These are phyloP conservation scores for Tanypteryx hageni DNA, from an alignment of 2,888 invertebrate genomes.

Conservation along the genomic window DNA sequence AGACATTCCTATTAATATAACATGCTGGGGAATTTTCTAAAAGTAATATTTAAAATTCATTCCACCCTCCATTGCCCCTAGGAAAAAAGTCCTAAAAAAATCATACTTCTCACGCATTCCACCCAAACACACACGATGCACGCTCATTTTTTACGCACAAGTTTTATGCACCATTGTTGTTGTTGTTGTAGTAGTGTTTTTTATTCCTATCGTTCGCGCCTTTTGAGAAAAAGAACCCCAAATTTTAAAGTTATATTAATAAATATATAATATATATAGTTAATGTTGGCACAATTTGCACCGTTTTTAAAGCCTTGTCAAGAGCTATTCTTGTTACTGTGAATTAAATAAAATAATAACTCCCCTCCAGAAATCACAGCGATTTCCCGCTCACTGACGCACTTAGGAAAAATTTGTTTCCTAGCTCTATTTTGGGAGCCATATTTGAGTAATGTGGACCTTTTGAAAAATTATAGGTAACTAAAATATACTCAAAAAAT, in stretches of 20 bases:
- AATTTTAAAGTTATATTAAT: constrained; percentile 29
- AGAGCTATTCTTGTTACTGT: constrained; percentile 59
- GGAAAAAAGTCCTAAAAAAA: not conserved
- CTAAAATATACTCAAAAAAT: not conserved
- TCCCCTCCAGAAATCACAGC: constrained; percentile 47
- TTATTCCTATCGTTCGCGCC: constrained; percentile 62
- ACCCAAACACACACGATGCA: constrained; percentile 39
- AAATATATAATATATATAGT: constrained; percentile 55
- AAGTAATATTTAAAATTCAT: constrained; percentile 16
- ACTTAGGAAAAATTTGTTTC: not conserved
- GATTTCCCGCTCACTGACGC: constrained; percentile 45
- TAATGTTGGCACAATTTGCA: constrained; percentile 59
- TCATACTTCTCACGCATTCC: constrained; percentile 38
- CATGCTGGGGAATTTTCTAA: constrained; percentile 15
- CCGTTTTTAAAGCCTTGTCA: constrained; percentile 57
- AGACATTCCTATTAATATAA: not conserved
- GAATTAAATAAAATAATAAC: not conserved
- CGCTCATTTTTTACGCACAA: constrained; percentile 64
- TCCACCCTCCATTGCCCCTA: not conserved
- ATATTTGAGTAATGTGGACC: not conserved
- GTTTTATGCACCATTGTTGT: constrained; percentile 61
- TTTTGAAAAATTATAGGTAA: not conserved
- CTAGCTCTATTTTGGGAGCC: not conserved
- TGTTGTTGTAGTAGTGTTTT: constrained; percentile 63
- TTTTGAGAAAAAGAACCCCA: constrained; percentile 47